phyloP scores from a whole-genome alignment of 2,797 vertebrate genomes.

The Furcifer pardalis region DNA sequence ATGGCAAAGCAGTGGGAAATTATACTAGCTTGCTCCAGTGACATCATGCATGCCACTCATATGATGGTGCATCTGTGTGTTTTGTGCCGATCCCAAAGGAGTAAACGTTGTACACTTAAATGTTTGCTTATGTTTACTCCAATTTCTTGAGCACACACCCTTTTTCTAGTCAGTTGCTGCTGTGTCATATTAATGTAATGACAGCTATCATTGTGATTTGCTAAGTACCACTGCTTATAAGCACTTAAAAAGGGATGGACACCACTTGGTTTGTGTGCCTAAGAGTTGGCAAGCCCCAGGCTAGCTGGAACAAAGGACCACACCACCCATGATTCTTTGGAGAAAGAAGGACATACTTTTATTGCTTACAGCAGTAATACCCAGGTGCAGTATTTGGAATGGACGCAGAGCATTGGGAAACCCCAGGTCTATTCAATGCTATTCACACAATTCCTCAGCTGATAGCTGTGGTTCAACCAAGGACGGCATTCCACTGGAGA shows the following conservation, averaged over 20 bases:
- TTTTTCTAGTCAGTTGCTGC: background rate
- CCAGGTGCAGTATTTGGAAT: too few relatives aligned
- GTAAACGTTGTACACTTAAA: background rate
- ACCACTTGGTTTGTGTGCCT: too few relatives aligned
- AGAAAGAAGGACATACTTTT: too few relatives aligned
- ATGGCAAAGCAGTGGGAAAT: background rate
- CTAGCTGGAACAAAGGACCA: too few relatives aligned
- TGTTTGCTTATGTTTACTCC: background rate
- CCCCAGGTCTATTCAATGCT: too few relatives aligned
- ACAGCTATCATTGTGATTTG: background rate
- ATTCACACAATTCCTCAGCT: too few relatives aligned
- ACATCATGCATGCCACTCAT: background rate
- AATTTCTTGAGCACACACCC: background rate
- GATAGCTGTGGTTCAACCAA: too few relatives aligned
- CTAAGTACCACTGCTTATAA: background rate
- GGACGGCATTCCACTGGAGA: too few relatives aligned
- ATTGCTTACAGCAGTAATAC: too few relatives aligned
- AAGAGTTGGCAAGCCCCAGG: too few relatives aligned
- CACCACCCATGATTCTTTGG: too few relatives aligned
- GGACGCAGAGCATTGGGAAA: too few relatives aligned
- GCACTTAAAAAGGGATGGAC: background rate
- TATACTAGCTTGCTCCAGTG: background rate
- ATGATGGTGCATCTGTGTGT: background rate
- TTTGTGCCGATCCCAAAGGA: background rate
- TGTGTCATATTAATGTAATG: background rate